Conservation (phyloP, 2,113 vertebrate species). For the Corythornis cristatus region DNA sequence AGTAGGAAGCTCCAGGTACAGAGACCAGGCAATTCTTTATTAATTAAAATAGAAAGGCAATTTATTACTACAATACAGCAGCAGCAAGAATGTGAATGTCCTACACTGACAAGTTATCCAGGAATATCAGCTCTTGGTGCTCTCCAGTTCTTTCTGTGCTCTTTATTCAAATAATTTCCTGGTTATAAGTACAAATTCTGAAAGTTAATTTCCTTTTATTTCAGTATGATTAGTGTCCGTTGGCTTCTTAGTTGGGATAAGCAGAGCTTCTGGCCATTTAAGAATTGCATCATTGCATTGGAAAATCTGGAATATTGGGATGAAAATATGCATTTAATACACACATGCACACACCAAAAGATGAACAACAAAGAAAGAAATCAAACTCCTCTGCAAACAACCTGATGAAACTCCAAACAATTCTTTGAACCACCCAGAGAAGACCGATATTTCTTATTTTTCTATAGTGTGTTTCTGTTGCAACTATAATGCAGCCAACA, state of each 20-base stretch:
- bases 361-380: not conserved
- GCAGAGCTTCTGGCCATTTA: not conserved
- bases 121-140: not conserved
- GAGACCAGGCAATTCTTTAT: not conserved
- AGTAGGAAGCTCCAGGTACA: not conserved
- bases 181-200: not conserved
- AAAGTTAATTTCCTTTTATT: not conserved
- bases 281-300: not conserved
- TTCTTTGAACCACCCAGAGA: not conserved
- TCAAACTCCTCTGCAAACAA: not conserved
- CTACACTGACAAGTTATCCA: not conserved
- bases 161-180: not conserved
- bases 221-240: not conserved
- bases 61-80: not conserved
- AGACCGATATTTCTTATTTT: not conserved
- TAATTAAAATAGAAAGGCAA: not conserved
- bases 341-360: rapidly evolving
- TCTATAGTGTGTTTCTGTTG: not conserved
- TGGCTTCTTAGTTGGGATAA: not conserved
- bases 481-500: not conserved
- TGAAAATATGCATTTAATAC: not conserved
- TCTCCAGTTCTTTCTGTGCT: not conserved
- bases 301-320: not conserved
- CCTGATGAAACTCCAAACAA: not conserved
- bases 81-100: not conserved